Evolutionary conservation across 2,888 invertebrate species (phyloP).

Genomic region (Heteromyza rotundicornis): DNA sequence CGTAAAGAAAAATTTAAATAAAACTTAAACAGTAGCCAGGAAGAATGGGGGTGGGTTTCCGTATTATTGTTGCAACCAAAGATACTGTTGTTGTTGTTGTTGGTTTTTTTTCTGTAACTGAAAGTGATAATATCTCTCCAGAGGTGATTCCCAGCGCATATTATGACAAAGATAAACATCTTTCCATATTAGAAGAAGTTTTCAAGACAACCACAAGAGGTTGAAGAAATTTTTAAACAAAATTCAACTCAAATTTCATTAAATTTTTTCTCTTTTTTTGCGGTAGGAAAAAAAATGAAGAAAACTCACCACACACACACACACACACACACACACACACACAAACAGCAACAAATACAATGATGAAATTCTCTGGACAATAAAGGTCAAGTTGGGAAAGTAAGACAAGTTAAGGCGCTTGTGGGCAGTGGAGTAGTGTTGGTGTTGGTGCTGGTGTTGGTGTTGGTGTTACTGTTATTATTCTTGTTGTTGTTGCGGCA

Average conservation of each 20-base stretch:
- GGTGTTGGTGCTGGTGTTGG: background rate
- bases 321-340: background rate
- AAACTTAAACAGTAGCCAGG: background rate
- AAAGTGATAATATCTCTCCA: slow-evolving; percentile 43
- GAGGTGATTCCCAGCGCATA: slow-evolving; percentile 53
- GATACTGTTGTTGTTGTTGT: background rate
- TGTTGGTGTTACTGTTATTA: too few species aligned
- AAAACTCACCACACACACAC: background rate
- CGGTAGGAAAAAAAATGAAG: background rate
- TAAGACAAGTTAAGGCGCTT: slow-evolving; percentile 8
- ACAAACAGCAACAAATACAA: too few species aligned
- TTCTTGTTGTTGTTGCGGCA: too few species aligned
- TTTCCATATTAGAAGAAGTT: too few species aligned
- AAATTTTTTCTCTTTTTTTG: background rate
- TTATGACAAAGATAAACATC: slow-evolving; percentile 50
- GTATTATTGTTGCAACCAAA: too few species aligned
- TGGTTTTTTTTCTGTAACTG: too few species aligned
- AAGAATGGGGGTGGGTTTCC: slow-evolving; percentile 10
- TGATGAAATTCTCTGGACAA: slow-evolving; percentile 49
- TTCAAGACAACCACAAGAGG: too few species aligned
- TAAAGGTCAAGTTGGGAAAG: slow-evolving; percentile 53
- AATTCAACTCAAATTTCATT: background rate
- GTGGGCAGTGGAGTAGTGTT: slow-evolving; percentile 6
- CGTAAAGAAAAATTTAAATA: slow-evolving; percentile 13
- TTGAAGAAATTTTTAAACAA: background rate